Conservation (phyloP, 2,797 vertebrate species). For the Emys orbicularis region DNA sequence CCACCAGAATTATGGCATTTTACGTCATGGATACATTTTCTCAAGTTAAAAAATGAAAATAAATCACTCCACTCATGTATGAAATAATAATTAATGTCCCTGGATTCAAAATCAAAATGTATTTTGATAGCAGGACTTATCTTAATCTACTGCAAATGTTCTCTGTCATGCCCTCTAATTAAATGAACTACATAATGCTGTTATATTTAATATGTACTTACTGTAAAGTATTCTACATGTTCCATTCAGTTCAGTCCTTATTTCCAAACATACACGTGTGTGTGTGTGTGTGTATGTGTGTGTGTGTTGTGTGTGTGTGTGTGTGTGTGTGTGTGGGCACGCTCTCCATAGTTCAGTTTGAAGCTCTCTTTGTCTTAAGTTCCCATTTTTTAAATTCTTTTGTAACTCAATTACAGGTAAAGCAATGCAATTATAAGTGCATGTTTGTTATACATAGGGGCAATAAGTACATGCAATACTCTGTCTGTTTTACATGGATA, state of each 20-base stretch:
- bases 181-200: slow-evolving; percentile 16
- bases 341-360: not conserved
- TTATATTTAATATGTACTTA: not conserved
- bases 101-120: slow-evolving; percentile 50
- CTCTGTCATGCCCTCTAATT: not conserved
- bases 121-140: not conserved
- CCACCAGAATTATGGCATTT: slow-evolving; percentile 43
- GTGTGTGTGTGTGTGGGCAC: no score
- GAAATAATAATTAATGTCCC: slow-evolving; percentile 43
- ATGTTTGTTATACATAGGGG: not conserved
- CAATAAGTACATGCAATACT: not conserved
- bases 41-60: slow-evolving; percentile 8
- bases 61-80: slow-evolving; percentile 7
- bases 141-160: slow-evolving; percentile 33
- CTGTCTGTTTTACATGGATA: not conserved
- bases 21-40: slow-evolving; percentile 2
- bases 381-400: not conserved
- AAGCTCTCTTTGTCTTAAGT: not conserved
- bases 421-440: not conserved
- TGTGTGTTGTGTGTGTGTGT: no score
- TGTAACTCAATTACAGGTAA: not conserved
- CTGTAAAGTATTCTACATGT: not conserved
- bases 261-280: not conserved
- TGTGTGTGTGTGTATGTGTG: no score
- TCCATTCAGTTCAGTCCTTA: not conserved